phyloP scores from a whole-genome alignment of 2,797 vertebrate species.

The Anableps anableps region DNA sequence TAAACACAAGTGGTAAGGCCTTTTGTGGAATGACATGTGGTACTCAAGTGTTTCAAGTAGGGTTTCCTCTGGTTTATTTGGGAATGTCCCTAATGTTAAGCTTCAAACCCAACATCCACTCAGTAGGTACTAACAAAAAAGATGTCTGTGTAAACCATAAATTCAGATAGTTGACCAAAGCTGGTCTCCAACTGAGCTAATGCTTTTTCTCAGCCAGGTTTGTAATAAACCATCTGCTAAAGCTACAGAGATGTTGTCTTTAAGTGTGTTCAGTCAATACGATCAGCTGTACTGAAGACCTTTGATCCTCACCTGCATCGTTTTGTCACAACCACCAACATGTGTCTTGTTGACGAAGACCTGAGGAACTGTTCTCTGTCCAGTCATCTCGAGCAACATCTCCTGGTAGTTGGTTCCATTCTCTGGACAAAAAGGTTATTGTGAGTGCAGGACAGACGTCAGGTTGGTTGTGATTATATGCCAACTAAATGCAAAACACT shows the following conservation, averaged over 20 bases:
- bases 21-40: too few relatives aligned
- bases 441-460: neutral
- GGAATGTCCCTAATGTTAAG: neutral
- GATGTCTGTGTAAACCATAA: neutral
- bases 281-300: too few relatives aligned
- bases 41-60: too few relatives aligned
- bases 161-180: neutral
- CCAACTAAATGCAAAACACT: neutral
- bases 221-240: too few relatives aligned
- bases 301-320: constrained; percentile 83
- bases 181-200: neutral
- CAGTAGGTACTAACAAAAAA: neutral
- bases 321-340: constrained; percentile 91
- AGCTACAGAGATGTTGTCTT: neutral
- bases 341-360: constrained; percentile 96
- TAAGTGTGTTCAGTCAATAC: too few relatives aligned
- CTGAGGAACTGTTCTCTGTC: constrained; percentile 93
- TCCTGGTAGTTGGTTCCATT: constrained; percentile 90
- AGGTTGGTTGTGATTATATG: neutral
- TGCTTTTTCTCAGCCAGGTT: neutral
- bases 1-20: too few relatives aligned
- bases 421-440: constrained; percentile 58
- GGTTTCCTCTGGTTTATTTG: neutral
- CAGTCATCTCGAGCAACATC: constrained; percentile 88
- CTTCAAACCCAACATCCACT: neutral